phyloP scores from a whole-genome alignment of 1,140 invertebrate genomes.

The Subanguina moxae region DNA sequence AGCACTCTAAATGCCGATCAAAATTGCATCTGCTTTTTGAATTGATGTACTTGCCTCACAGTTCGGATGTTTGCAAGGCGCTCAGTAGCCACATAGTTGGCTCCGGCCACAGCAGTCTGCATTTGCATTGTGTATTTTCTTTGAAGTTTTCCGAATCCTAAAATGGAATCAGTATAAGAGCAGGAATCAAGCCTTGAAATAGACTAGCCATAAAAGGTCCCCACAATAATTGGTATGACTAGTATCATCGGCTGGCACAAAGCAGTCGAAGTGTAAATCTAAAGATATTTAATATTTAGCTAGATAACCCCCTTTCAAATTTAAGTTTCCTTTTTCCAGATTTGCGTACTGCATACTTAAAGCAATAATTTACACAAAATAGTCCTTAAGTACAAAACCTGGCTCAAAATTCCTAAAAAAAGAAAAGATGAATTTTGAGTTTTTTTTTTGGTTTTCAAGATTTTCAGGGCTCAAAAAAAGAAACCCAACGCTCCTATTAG shows the following conservation, averaged over 20 bases:
- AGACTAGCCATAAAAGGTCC: slow-evolving; percentile 68
- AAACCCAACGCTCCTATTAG: background rate
- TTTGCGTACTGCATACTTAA: too few species aligned
- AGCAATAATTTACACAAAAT: too few species aligned
- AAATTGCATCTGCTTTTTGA: too few species aligned
- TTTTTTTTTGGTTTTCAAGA: too few species aligned
- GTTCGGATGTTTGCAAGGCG: slow-evolving; percentile 86
- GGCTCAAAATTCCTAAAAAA: too few species aligned
- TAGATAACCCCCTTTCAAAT: too few species aligned
- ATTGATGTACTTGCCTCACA: slow-evolving; percentile 56
- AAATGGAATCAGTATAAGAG: background rate
- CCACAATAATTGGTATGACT: slow-evolving; percentile 81
- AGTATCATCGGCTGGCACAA: slow-evolving; percentile 77
- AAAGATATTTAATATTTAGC: slow-evolving; percentile 6
- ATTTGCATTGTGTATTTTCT: slow-evolving; percentile 77
- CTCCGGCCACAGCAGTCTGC: slow-evolving; percentile 67
- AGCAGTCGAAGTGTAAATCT: slow-evolving; percentile 78
- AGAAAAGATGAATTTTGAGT: too few species aligned
- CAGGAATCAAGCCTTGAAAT: background rate
- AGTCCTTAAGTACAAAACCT: too few species aligned
- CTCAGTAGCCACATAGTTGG: slow-evolving; percentile 74
- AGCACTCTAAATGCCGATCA: too few species aligned
- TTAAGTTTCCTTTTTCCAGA: too few species aligned
- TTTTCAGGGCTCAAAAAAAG: background rate
- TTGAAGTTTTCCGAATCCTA: slow-evolving; percentile 78